Conservation (phyloP, 2,888 invertebrate species). For the Himalopsyche japonica region DNA sequence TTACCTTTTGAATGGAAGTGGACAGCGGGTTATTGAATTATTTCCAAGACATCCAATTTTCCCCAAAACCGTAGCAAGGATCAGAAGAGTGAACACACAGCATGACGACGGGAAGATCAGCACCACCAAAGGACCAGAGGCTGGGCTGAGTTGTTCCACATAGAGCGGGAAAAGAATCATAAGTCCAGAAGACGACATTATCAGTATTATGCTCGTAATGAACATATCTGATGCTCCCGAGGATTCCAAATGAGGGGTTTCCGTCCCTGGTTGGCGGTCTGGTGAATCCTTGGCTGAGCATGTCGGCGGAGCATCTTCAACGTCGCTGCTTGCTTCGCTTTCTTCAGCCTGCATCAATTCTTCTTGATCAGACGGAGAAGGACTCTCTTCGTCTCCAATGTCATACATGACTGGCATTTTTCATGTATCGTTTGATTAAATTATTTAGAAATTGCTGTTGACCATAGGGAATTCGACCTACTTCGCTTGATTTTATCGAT, state of each 20-base stretch:
- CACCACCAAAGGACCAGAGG: slow-evolving; percentile 47
- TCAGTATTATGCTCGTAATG: slow-evolving; percentile 50
- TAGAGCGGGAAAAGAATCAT: slow-evolving; percentile 60
- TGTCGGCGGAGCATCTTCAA: slow-evolving; percentile 23
- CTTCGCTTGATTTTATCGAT: not conserved
- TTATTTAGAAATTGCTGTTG: not conserved
- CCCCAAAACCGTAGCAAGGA: slow-evolving; percentile 43
- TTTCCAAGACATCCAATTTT: slow-evolving; percentile 45
- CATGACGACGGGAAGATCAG: slow-evolving; percentile 46
- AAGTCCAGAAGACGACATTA: slow-evolving; percentile 55
- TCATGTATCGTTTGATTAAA: not conserved
- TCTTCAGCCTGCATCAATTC: slow-evolving; percentile 18
- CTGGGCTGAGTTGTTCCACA: slow-evolving; percentile 48
- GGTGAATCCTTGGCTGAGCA: slow-evolving; percentile 25
- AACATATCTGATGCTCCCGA: not conserved
- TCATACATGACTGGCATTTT: slow-evolving; percentile 15
- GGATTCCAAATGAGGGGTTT: not conserved
- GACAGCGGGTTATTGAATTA: slow-evolving; percentile 40
- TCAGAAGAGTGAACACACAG: slow-evolving; percentile 44
- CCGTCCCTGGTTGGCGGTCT: not conserved
- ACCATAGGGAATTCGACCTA: not conserved
- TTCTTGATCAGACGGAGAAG: slow-evolving; percentile 28
- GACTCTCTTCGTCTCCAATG: slow-evolving; percentile 19
- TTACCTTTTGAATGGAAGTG: slow-evolving; percentile 31
- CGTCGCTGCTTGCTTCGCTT: slow-evolving; percentile 22